Percentiles rank a stretch among this genome's conserved stretches.
These are phyloP conservation scores for Phalacrocorax aristotelis DNA, from an alignment of 2,113 vertebrate genomes.

Conservation along the genomic window DNA sequence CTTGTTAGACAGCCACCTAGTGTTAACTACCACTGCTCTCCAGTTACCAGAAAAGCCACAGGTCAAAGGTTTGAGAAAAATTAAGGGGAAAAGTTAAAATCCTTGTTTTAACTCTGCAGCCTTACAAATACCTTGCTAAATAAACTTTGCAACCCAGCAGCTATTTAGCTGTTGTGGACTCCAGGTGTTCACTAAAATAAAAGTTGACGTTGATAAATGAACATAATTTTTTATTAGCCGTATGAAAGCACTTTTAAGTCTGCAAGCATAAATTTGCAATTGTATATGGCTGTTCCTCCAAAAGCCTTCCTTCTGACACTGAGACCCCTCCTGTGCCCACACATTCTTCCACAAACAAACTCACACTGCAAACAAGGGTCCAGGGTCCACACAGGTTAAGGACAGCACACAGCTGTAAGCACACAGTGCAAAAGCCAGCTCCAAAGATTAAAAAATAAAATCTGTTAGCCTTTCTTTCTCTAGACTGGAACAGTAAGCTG, in stretches of 20 bases:
- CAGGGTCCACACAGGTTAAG: slow-evolving; percentile 40
- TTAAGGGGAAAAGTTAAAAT: not conserved
- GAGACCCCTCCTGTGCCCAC: not conserved
- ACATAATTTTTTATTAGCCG: not conserved
- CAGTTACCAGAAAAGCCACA: not conserved
- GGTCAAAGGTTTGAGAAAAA: not conserved
- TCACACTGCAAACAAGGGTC: not conserved
- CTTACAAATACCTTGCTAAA: not conserved
- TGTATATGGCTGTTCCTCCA: not conserved
- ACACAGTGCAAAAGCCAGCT: not conserved
- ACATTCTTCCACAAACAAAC: not conserved
- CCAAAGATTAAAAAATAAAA: not conserved
- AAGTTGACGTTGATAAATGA: not conserved
- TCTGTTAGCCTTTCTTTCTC: not conserved
- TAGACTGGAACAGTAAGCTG: not conserved
- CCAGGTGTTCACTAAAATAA: not conserved
- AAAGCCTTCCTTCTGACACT: not conserved
- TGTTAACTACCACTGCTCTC: not conserved
- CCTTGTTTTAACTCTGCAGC: not conserved
- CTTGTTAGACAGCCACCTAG: slow-evolving; percentile 56
- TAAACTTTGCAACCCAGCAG: not conserved
- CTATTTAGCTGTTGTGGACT: not conserved
- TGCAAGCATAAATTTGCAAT: not conserved
- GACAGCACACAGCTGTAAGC: not conserved
- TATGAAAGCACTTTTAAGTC: not conserved